Conservation (phyloP, 2,797 vertebrate species). For the Buceros bicornis region DNA sequence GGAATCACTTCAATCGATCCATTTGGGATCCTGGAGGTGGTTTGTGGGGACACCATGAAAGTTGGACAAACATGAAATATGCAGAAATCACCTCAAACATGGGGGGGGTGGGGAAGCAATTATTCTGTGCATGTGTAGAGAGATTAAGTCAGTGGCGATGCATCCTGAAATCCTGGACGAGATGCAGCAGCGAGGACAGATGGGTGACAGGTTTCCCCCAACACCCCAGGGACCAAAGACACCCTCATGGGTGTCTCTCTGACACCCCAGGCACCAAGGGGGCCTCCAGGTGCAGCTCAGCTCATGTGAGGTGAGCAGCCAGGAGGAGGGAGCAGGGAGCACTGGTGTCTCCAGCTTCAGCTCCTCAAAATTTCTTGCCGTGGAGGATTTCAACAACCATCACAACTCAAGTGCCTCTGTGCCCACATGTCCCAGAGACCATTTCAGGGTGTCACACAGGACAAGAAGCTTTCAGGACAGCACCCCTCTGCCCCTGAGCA, state of each 20-base stretch:
- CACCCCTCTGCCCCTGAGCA: not conserved
- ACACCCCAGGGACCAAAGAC: not conserved
- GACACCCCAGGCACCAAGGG: fast-evolving
- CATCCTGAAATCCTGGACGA: fast-evolving
- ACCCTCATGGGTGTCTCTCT: fast-evolving
- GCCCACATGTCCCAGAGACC: fast-evolving
- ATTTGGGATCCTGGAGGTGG: not conserved
- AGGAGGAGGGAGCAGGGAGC: not conserved
- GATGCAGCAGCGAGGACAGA: fast-evolving
- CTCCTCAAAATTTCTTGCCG: not conserved
- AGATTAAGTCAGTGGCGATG: fast-evolving
- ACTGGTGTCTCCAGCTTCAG: fast-evolving
- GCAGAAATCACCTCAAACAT: not conserved
- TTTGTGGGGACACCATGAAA: fast-evolving
- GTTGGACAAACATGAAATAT: fast-evolving
- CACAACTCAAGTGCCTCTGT: fast-evolving
- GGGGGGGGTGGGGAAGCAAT: no score
- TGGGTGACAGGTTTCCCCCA: not conserved
- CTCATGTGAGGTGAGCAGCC: fast-evolving
- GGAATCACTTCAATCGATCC: fast-evolving
- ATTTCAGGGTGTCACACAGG: fast-evolving
- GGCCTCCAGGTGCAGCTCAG: not conserved
- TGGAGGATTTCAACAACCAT: not conserved
- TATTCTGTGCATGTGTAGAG: fast-evolving
- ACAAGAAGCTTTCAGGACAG: not conserved